Percentiles rank a stretch among this genome's conserved stretches.
phyloP scores from a whole-genome alignment of 2,888 invertebrate species.

The Prostheceraeus crozeri region DNA sequence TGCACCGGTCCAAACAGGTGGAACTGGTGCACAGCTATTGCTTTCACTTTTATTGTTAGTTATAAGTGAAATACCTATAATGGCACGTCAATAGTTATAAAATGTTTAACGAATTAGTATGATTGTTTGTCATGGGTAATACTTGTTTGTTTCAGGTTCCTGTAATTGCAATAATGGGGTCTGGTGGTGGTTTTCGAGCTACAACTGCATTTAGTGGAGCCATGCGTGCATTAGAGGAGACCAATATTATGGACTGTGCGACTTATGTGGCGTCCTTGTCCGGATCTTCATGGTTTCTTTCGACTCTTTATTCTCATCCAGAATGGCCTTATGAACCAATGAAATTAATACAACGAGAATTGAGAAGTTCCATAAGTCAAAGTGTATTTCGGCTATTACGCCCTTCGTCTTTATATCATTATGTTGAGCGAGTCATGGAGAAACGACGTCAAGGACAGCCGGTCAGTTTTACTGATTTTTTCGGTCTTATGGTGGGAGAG shows the following conservation, averaged over 20 bases:
- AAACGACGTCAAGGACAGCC: constrained; percentile 57
- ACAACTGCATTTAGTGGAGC: constrained; percentile 57
- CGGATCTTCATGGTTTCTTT: constrained; percentile 58
- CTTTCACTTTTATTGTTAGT: no score
- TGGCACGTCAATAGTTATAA: no score
- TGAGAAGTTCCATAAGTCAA: constrained; percentile 52
- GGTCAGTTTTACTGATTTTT: constrained; percentile 59
- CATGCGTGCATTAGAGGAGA: constrained; percentile 54
- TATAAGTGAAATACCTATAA: no score
- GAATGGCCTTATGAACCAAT: constrained; percentile 55
- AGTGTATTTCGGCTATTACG: constrained; percentile 52
- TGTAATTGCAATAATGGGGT: constrained; percentile 56
- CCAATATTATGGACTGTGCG: constrained; percentile 54
- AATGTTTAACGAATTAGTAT: no score
- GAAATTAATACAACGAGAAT: constrained; percentile 52
- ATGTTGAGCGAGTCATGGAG: constrained; percentile 49
- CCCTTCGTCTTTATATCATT: constrained; percentile 49
- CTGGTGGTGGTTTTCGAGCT: constrained; percentile 59
- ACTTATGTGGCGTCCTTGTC: constrained; percentile 57
- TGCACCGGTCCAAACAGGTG: no score
- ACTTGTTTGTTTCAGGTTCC: constrained; percentile 55
- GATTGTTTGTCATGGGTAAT: no score
- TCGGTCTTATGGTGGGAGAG: constrained; percentile 58
- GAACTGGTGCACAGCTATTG: no score
- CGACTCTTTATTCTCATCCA: constrained; percentile 57